Conservation (phyloP, 2,888 invertebrate genomes). For the Hesperia comma region DNA sequence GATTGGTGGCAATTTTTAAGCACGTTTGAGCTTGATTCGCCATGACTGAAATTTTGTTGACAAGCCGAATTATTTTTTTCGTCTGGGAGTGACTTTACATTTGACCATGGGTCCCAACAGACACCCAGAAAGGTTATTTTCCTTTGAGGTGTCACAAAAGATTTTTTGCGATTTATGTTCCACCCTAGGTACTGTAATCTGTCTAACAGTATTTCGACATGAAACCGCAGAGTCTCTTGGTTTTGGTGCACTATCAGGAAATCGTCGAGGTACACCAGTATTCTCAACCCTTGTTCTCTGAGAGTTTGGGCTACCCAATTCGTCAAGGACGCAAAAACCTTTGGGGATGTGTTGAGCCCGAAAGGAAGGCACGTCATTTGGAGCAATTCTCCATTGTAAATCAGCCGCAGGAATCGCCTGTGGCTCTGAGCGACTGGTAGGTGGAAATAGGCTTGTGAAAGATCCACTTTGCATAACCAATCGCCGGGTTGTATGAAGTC, state of each 20-base stretch:
- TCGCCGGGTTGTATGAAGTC: constrained; percentile 33
- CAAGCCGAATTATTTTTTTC: constrained; percentile 3
- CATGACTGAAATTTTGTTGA: neutral
- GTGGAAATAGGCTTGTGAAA: constrained; percentile 44
- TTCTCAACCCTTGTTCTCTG: constrained; percentile 39
- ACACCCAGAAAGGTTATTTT: constrained; percentile 20
- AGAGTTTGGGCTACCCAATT: constrained; percentile 45
- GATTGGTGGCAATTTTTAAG: neutral
- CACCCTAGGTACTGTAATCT: constrained; percentile 35
- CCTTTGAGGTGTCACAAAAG: constrained; percentile 8
- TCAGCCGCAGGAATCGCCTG: constrained; percentile 40
- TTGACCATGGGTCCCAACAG: constrained; percentile 15
- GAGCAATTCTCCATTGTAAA: constrained; percentile 34
- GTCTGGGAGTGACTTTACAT: constrained; percentile 5
- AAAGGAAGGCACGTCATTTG: constrained; percentile 44
- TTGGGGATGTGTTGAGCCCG: constrained; percentile 41
- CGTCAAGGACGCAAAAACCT: constrained; percentile 41
- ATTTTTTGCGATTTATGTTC: constrained; percentile 36
- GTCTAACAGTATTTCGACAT: constrained; percentile 4
- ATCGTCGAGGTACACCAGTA: constrained; percentile 45
- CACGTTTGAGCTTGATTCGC: neutral
- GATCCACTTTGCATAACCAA: constrained; percentile 44
- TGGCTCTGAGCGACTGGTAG: constrained; percentile 37
- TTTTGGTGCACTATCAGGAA: constrained; percentile 40
- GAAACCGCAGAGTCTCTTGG: neutral